These are phyloP conservation scores for Morpho deidamia DNA, from an alignment of 2,888 invertebrate species.

Conservation along the genomic window DNA sequence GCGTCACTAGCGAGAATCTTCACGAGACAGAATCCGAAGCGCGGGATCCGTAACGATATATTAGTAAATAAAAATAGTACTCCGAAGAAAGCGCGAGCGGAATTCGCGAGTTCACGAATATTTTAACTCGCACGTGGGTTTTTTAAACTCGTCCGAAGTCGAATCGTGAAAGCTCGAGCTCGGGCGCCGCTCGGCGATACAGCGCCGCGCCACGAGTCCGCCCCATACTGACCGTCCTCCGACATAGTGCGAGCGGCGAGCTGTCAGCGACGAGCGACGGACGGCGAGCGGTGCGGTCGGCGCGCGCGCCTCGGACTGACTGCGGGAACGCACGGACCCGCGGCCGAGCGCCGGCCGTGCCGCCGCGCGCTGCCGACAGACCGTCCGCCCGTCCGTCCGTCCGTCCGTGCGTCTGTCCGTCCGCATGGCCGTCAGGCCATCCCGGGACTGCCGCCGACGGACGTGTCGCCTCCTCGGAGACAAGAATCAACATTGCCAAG, in stretches of 20 bases:
- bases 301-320: slow-evolving; percentile 8
- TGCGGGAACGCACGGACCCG: not conserved
- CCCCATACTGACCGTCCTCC: slow-evolving; percentile 22
- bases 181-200: not conserved
- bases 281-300: slow-evolving; percentile 2
- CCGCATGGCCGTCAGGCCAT: too few species aligned
- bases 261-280: not conserved
- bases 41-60: too few species aligned
- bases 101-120: not conserved
- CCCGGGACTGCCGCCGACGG: too few species aligned
- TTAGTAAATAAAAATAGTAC: too few species aligned
- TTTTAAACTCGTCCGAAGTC: not conserved
- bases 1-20: too few species aligned
- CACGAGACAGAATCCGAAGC: too few species aligned
- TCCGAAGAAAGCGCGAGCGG: too few species aligned
- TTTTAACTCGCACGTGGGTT: not conserved
- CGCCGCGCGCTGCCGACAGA: not conserved
- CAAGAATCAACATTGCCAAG: too few species aligned
- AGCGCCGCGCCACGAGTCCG: not conserved
- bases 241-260: slow-evolving; percentile 15
- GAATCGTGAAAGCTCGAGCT: not conserved
- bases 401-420: too few species aligned
- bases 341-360: not conserved
- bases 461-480: too few species aligned
- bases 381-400: too few species aligned